These are phyloP conservation scores for Mola mola DNA, from an alignment of 2,113 vertebrate species.

Conservation along the genomic window DNA sequence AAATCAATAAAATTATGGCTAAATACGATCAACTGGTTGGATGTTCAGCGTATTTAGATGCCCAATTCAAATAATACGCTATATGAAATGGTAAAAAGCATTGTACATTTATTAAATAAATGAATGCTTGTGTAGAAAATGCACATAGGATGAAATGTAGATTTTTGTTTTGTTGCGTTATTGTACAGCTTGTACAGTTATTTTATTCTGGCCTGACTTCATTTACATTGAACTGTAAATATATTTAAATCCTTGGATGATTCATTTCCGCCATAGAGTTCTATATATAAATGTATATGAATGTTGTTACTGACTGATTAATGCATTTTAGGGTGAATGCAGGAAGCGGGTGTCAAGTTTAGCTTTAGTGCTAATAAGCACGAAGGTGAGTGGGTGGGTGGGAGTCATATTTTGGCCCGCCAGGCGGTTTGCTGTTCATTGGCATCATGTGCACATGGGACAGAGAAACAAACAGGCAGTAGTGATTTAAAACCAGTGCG, in stretches of 20 bases:
- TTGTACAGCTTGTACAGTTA: conserved; percentile 56
- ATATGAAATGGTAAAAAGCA: conserved; percentile 16
- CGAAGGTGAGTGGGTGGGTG: not conserved
- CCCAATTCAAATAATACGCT: conserved; percentile 23
- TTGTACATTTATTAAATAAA: conserved; percentile 63
- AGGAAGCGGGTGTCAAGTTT: conserved; percentile 33
- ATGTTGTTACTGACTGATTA: conserved; percentile 50
- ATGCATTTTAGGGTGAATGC: conserved; percentile 33
- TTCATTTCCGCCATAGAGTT: conserved; percentile 47
- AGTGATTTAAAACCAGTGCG: conserved; percentile 6
- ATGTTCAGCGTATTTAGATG: not conserved
- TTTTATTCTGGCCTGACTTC: conserved; percentile 26
- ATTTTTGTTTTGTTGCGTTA: conserved; percentile 38
- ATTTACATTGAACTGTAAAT: conserved; percentile 66
- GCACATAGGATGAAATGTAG: conserved; percentile 41
- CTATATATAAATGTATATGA: conserved; percentile 60
- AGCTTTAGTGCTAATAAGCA: conserved; percentile 23
- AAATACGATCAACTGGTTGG: conserved; percentile 1
- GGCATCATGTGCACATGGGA: conserved; percentile 26
- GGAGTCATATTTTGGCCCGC: not conserved
- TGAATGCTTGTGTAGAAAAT: conserved; percentile 53
- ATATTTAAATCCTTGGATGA: conserved; percentile 52
- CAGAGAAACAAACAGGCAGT: conserved; percentile 4
- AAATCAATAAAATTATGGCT: not conserved
- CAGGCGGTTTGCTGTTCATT: conserved; percentile 40